These are phyloP conservation scores for Delichon dasypus DNA, from an alignment of 2,797 vertebrate genomes.

Conservation along the genomic window DNA sequence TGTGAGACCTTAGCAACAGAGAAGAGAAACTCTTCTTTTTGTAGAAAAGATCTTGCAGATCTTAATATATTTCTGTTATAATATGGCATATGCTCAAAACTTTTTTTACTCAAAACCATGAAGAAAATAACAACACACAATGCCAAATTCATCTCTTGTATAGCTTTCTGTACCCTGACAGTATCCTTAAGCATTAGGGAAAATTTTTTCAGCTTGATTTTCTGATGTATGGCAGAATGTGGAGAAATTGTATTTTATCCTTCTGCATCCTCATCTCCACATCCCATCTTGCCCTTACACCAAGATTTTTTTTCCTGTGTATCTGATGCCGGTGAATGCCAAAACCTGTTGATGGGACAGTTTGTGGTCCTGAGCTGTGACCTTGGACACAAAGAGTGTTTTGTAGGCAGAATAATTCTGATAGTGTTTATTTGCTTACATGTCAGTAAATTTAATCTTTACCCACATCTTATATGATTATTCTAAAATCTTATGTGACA, in stretches of 20 bases:
- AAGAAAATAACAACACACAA: neutral
- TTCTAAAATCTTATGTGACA: neutral
- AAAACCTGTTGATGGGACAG: fast-evolving
- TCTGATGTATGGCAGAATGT: neutral
- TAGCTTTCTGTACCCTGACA: neutral
- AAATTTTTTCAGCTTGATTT: neutral
- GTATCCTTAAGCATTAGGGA: neutral
- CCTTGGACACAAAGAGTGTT: neutral
- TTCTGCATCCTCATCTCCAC: neutral
- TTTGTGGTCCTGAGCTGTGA: neutral
- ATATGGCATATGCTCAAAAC: neutral
- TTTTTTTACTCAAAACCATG: neutral
- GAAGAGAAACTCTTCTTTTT: neutral
- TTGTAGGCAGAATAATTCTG: neutral
- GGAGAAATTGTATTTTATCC: neutral
- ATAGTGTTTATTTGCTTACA: neutral
- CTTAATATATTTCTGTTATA: neutral
- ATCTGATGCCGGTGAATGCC: neutral
- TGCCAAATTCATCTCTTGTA: fast-evolving
- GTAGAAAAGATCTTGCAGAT: neutral
- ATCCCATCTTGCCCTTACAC: fast-evolving
- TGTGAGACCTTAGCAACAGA: neutral
- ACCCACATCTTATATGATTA: neutral
- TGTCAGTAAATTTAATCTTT: neutral
- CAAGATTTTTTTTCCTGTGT: neutral